phyloP scores from a whole-genome alignment of 2,113 vertebrate species.

The Maylandia zebra region DNA sequence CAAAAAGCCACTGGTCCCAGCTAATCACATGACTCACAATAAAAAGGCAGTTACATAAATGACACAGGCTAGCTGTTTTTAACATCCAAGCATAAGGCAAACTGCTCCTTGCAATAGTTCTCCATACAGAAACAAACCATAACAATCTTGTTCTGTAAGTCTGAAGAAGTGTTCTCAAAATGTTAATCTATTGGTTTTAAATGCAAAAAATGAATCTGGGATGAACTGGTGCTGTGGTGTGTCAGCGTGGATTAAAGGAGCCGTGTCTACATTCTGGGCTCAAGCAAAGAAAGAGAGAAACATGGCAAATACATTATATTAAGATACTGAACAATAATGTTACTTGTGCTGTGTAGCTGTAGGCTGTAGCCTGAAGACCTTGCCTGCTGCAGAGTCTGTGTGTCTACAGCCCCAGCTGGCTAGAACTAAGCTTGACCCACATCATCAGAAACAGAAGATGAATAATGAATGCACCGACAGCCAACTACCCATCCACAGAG shows the following conservation, averaged over 20 bases:
- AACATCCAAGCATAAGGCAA: neutral
- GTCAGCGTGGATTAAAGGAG: neutral
- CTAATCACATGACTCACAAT: neutral
- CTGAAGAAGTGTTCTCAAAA: neutral
- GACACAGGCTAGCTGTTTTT: neutral
- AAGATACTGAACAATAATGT: constrained; percentile 21
- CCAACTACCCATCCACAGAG: constrained; percentile 26
- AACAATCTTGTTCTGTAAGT: neutral
- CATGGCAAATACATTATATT: neutral
- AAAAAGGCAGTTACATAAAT: neutral
- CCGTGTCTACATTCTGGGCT: neutral
- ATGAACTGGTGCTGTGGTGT: neutral
- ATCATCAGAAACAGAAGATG: constrained; percentile 54
- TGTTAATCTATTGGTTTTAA: neutral
- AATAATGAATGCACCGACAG: constrained; percentile 60
- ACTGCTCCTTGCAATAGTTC: neutral
- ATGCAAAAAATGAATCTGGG: neutral
- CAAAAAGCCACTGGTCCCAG: neutral
- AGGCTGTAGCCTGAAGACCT: constrained; percentile 29
- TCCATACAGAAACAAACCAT: neutral
- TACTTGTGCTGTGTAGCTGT: constrained; percentile 15
- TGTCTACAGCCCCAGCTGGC: constrained; percentile 18
- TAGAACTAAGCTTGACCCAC: constrained; percentile 50
- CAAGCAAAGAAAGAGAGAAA: neutral
- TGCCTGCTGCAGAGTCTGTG: neutral